Evolutionary conservation across 2,113 vertebrate genomes (phyloP), one percentile per base, ranked within the genome.

Genomic region (Verasper variegatus): DNA sequence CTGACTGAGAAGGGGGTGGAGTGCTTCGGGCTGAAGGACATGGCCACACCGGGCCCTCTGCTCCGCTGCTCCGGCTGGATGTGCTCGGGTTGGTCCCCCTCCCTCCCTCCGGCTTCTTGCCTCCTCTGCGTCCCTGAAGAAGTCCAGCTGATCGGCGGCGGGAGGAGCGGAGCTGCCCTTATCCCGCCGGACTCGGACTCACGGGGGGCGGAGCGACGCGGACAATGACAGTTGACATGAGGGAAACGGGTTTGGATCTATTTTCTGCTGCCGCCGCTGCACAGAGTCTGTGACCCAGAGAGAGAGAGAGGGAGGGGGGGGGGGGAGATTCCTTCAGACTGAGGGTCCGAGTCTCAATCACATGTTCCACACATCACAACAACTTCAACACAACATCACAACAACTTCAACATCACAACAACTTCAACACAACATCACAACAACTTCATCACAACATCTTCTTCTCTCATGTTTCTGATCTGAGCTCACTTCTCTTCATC

Each of bases 21-120:
- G 94, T 96, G 95, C 87, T 96, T 97, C 77, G 97, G 97, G 95
- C 97, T 97, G 92, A 96, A 94, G 94, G 96, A 97, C 97, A 98
- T 97, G 95, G 93, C 86, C 37, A 40, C 40, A 3, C 3, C 40
- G 40, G 40, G 35, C 49, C 21, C 45, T 5, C 45, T 49, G 45
- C 40, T 42, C 10, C 10, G 12, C 40, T 42, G 51, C 26, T 62
- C 71, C 40, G 40, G 65, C 58, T 72, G 68, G 64, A 18, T 77
- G 67, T 20, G 76, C 27, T 59, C 49, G 52, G 52, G 20, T 12
- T 2, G 20, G 61, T 68, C 86, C 85, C 78, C 88, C 80, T 82
- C 88, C 91, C 89, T 86, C 88, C 79, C 86, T 60, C 58, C 81
- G 76, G 78, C 59, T 40, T 40, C 74, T 17, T 76, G 74, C 63